phyloP scores from a whole-genome alignment of 2,797 vertebrate genomes.

The Eutrigla gurnardus region DNA sequence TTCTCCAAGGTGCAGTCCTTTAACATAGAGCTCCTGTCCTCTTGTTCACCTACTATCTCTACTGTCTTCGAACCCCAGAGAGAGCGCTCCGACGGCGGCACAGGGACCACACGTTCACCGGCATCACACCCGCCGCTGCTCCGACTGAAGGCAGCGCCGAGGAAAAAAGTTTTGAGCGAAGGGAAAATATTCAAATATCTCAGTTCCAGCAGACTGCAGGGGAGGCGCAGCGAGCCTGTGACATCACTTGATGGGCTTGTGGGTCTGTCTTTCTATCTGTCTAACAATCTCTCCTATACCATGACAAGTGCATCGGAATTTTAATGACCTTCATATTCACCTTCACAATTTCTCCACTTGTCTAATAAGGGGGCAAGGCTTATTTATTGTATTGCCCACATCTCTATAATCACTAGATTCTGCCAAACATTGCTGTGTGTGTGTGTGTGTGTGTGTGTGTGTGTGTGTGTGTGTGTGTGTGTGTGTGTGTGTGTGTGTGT shows the following conservation, averaged over 20 bases:
- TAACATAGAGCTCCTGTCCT: constrained; percentile 58
- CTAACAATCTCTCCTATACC: neutral
- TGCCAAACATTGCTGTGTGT: neutral
- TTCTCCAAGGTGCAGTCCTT: constrained; percentile 75
- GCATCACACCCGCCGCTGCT: constrained; percentile 67
- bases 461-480: neutral
- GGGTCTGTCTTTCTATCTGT: neutral
- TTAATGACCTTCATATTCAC: constrained; percentile 19
- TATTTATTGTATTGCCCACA: neutral
- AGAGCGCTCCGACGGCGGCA: constrained; percentile 60
- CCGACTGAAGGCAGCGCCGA: constrained; percentile 53
- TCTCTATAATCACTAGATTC: neutral
- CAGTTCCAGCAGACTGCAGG: constrained; percentile 62
- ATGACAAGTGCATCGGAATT: neutral
- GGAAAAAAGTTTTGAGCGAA: constrained; percentile 85
- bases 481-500: constrained; percentile 3
- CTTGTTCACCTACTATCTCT: constrained; percentile 12
- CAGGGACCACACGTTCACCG: constrained; percentile 40
- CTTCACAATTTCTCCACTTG: constrained; percentile 6
- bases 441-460: too few species aligned
- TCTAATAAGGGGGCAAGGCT: neutral
- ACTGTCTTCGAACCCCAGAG: constrained; percentile 41
- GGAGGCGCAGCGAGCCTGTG: constrained; percentile 81
- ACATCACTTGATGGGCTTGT: constrained; percentile 81
- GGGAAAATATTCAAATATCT: constrained; percentile 53